These are phyloP conservation scores for Chloroclysta siterata DNA, from an alignment of 2,888 invertebrate genomes.

Conservation along the genomic window DNA sequence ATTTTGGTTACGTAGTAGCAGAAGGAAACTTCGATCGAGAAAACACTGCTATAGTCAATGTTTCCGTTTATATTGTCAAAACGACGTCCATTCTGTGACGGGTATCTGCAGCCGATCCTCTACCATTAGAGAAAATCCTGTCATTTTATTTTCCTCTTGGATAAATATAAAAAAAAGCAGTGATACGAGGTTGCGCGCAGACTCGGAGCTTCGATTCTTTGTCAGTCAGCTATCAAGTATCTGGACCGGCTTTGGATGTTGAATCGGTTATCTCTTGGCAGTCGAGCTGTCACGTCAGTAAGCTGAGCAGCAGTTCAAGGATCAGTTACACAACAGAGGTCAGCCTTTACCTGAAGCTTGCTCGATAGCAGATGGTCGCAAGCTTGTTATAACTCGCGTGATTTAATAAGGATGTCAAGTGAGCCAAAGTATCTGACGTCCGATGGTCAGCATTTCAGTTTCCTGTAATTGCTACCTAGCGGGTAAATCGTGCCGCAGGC, in stretches of 20 bases:
- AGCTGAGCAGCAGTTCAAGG: constrained; percentile 31
- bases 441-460: constrained; percentile 36
- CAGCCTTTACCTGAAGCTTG: constrained; percentile 22
- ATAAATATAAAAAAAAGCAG: constrained; percentile 7
- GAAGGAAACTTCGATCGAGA: constrained; percentile 16
- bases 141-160: constrained; percentile 15
- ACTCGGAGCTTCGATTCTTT: constrained; percentile 28
- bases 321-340: constrained; percentile 35
- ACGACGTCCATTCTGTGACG: constrained; percentile 39
- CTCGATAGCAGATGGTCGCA: constrained; percentile 21
- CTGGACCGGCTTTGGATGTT: constrained; percentile 18
- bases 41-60: constrained; percentile 19
- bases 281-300: constrained; percentile 36
- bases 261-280: constrained; percentile 25
- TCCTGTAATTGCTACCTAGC: constrained; percentile 36
- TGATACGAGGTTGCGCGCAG: constrained; percentile 20
- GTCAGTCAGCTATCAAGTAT: constrained; percentile 32
- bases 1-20: constrained; percentile 18
- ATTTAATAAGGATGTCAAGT: constrained; percentile 34
- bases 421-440: constrained; percentile 25
- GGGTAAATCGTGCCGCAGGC: constrained; percentile 20
- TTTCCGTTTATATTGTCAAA: too few relatives aligned
- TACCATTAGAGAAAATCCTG: constrained; percentile 20
- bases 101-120: constrained; percentile 23
- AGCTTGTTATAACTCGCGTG: constrained; percentile 22